Conservation (phyloP, 2,797 vertebrate genomes). For the Hydrophis major region DNA sequence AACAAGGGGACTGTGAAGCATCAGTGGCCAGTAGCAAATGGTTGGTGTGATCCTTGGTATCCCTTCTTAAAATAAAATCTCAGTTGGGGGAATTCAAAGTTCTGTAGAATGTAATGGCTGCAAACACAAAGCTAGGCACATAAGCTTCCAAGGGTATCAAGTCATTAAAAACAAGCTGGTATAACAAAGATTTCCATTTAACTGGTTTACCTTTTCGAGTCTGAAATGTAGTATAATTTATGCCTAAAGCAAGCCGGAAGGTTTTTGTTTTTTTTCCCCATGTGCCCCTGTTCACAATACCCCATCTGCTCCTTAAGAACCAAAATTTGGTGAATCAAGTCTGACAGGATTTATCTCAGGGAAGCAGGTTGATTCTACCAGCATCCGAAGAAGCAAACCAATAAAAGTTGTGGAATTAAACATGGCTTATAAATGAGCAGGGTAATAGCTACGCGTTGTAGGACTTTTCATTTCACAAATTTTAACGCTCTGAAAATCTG, state of each 20-base stretch:
- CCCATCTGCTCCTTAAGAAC: slow-evolving; percentile 86
- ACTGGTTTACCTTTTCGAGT: slow-evolving; percentile 56
- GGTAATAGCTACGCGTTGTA: slow-evolving; percentile 73
- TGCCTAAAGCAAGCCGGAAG: slow-evolving; percentile 74
- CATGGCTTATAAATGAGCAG: slow-evolving; percentile 75
- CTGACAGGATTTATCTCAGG: slow-evolving; percentile 86
- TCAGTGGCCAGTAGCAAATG: not conserved
- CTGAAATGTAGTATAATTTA: slow-evolving; percentile 66
- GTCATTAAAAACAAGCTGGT: slow-evolving; percentile 57
- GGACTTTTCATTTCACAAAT: slow-evolving; percentile 65
- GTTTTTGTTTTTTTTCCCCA: slow-evolving; percentile 55
- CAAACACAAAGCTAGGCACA: slow-evolving; percentile 17
- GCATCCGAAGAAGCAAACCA: slow-evolving; percentile 78
- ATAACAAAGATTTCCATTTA: slow-evolving; percentile 72
- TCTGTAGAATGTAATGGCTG: not conserved
- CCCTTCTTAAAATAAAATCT: slow-evolving; percentile 37
- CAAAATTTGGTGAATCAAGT: slow-evolving; percentile 88
- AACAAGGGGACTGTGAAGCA: slow-evolving; percentile 30
- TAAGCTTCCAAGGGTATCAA: slow-evolving; percentile 1
- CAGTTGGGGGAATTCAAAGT: slow-evolving; percentile 21
- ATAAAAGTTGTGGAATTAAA: slow-evolving; percentile 83
- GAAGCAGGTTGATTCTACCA: slow-evolving; percentile 78
- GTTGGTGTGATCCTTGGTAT: slow-evolving; percentile 41
- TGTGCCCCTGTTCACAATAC: slow-evolving; percentile 75
- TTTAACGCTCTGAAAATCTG: slow-evolving; percentile 50